Evolutionary conservation across 2,797 vertebrate genomes (phyloP), one percentile per base, ranked within the genome.

Genomic region (Gymnopithys bicolor): DNA sequence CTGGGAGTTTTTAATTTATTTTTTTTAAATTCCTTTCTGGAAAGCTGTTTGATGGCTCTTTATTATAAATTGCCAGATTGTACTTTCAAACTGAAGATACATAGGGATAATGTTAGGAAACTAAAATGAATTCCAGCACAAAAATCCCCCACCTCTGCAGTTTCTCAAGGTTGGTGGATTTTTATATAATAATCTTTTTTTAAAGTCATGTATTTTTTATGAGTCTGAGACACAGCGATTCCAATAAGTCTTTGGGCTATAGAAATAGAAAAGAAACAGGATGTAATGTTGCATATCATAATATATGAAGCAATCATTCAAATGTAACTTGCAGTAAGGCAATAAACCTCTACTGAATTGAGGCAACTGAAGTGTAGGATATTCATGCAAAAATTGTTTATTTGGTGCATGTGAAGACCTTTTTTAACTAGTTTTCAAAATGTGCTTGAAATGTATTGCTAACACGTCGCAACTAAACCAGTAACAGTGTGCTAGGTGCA

Each of bases 171-270:
- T 93, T 91, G 84, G 84, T 95, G 92, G 88, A 93, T 96, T 97
- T 96, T 93, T 96, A 94, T 95, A 84, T 91, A 95, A 94, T 95
- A 89, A 94, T 95, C 86, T 92, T 96, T 88, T 95, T 95, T 93
- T 87, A 39, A 97, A 97, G 94, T 97, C 95, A 97, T 97, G 97
- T 95, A 97, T 97, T 97, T 97, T 98, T 98, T 96, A 98, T 98
- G 97, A 98, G 94, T 88, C 94, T 97, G 96, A 97, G 93, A 94
- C 56, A 83, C 78, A 96, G 83, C 8, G 2, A 97, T 95, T 97
- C 84, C 95, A 94, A 35, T 96, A 97, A 96, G 96, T 97, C 97
- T 97, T 95, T 95, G 96, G 97, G 97, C 98, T 96, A 96, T 84
- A 95, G 96, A 96, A 94, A 93, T 95, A 96, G 96, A 92, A 95